These are phyloP conservation scores for Rhopilema esculentum DNA, from an alignment of 30 jellyfish, hydroid and myxozoan genomes.

Conservation along the genomic window DNA sequence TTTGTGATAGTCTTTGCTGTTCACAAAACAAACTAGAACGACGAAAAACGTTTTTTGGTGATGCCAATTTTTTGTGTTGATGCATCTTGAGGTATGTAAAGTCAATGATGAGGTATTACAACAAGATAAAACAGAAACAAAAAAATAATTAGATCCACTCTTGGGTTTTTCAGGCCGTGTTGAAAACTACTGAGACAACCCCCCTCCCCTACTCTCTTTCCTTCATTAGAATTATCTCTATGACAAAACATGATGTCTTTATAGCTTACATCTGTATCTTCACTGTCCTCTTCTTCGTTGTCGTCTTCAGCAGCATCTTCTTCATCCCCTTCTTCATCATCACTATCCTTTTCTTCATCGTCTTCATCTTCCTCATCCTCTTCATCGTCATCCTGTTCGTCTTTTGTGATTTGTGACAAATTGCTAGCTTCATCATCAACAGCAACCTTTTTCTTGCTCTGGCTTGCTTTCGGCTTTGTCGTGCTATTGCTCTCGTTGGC, in stretches of 20 bases:
- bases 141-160: too few relatives aligned
- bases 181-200: not conserved
- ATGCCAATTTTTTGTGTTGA: too few relatives aligned
- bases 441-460: slow-evolving; percentile 41
- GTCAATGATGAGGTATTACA: too few relatives aligned
- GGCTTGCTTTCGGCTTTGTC: slow-evolving; percentile 35
- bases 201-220: not conserved
- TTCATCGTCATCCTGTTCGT: slow-evolving; percentile 72
- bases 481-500: slow-evolving; percentile 24
- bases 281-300: slow-evolving; percentile 69
- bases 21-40: too few relatives aligned
- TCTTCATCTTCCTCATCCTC: slow-evolving; percentile 89
- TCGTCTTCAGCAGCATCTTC: slow-evolving; percentile 82
- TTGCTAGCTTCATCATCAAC: slow-evolving; percentile 59
- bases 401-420: slow-evolving; percentile 60
- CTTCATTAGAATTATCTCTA: not conserved
- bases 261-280: slow-evolving; percentile 77
- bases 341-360: slow-evolving; percentile 82
- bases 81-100: too few relatives aligned
- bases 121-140: too few relatives aligned
- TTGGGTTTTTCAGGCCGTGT: too few relatives aligned
- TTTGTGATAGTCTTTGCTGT: too few relatives aligned
- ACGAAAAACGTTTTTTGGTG: too few relatives aligned
- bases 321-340: slow-evolving; percentile 61
- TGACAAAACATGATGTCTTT: not conserved